Evolutionary conservation across 2,113 vertebrate genomes (phyloP).

Genomic region (Ophthalmolycus amberensis): DNA sequence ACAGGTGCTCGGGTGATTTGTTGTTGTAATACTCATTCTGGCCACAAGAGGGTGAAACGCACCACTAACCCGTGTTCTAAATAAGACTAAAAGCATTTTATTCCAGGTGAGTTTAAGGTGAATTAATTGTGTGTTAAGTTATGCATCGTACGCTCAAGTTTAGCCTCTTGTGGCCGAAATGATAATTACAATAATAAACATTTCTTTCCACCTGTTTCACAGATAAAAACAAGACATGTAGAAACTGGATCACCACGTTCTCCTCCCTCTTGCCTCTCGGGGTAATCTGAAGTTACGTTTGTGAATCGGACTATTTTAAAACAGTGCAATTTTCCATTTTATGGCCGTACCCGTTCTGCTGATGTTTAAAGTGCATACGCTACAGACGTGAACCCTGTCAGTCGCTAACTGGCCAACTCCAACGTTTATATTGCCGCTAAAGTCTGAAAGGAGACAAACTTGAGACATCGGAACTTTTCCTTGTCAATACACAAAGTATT

Average conservation of each 20-base stretch:
- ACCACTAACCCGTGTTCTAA: not conserved
- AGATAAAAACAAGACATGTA: not conserved
- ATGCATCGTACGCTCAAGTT: not conserved
- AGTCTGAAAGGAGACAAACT: not conserved
- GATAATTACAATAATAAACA: not conserved
- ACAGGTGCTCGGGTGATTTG: not conserved
- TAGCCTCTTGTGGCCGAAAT: not conserved
- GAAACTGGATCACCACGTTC: too few relatives aligned
- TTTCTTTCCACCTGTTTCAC: not conserved
- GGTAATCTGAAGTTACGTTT: not conserved
- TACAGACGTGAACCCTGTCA: not conserved
- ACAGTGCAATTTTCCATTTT: conserved; percentile 41
- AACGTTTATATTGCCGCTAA: not conserved
- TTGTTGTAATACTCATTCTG: not conserved
- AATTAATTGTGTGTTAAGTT: not conserved
- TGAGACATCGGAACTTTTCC: not conserved
- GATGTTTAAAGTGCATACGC: conserved; percentile 8
- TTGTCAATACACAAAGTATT: not conserved
- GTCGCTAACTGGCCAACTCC: not conserved
- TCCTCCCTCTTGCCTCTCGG: not conserved
- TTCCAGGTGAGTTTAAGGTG: not conserved
- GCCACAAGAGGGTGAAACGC: not conserved
- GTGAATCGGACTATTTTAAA: not conserved
- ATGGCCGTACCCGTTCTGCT: not conserved
- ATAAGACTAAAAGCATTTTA: not conserved